These are phyloP conservation scores for Coluber constrictor DNA, from an alignment of 2,797 vertebrate species.

Conservation along the genomic window DNA sequence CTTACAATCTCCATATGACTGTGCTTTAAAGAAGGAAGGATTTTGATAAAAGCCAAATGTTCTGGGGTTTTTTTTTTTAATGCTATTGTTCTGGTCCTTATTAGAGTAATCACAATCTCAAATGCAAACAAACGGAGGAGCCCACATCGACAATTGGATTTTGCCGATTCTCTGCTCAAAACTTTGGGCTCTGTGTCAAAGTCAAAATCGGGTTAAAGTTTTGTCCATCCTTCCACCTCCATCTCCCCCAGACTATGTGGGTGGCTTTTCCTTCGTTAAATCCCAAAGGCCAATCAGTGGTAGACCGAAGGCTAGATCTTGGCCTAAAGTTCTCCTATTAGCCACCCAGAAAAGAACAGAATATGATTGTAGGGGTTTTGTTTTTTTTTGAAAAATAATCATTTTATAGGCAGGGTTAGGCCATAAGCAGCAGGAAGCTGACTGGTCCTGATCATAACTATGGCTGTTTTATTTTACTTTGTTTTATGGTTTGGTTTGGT, in stretches of 20 bases:
- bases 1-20: constrained; percentile 6
- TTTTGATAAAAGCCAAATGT: constrained; percentile 42
- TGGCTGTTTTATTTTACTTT: background rate
- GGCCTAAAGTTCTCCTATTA: background rate
- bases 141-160: constrained; percentile 9
- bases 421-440: background rate
- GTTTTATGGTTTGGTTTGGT: background rate
- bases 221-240: background rate
- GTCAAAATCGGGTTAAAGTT: background rate
- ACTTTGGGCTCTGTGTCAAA: background rate
- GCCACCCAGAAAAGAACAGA: background rate
- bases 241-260: background rate
- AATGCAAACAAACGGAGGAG: constrained; percentile 30
- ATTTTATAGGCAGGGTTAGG: background rate
- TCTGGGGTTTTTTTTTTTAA: background rate
- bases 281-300: background rate
- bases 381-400: background rate
- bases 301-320: background rate
- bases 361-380: background rate
- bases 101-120: background rate
- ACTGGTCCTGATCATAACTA: background rate
- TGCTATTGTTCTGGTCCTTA: constrained; percentile 6
- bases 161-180: background rate
- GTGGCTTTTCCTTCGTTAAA: background rate
- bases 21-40: constrained; percentile 34